Evolutionary conservation across 2,888 invertebrate species (phyloP), one percentile per base, ranked within the genome.

Genomic region (Odontomyia ornata): DNA sequence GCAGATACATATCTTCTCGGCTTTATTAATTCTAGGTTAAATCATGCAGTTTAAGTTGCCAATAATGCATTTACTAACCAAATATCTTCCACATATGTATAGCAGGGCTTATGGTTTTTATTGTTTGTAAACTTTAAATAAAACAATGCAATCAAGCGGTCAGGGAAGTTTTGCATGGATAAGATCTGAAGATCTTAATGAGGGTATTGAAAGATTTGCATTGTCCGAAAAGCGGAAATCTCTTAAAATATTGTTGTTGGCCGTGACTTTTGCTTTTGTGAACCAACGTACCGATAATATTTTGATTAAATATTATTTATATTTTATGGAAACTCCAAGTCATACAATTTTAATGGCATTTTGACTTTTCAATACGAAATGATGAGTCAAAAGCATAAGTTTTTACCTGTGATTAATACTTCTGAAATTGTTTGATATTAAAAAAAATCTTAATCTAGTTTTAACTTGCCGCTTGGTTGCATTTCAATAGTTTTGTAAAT

Each of bases 161-260:
- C 36, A 15, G 13, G n/a, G 36, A 27, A 15, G 36, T 21, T 5
- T 36, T 36, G 36, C 18, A 21, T 36, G 15, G 18, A 1, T 4
- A 52, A 30, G 11, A 65, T 65, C 36, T 65, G 1, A n/a, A 65
- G 65, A 65, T 65, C 65, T 36, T 65, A 65, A 65, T 36, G n/a
- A 36, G 36, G 4, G 23, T 60, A 23, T 60, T 21, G 57, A 60
- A 15, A n/a, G 13, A 52, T 52, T 13, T 13, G 23, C 57, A 60
- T 60, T n/a, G 52, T 15, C 5, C 7, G n/a, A 65, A 36, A 36
- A 36, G 9, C 9, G 36, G 36, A 36, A 36, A 5, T 9, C 9
- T 28, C 36, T 28, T 36, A 28, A 36, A 18, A 65, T 65, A 36
- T 65, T 25, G 36, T 36, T 11, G 65, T 1, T 18, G 18, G 18